phyloP scores from a whole-genome alignment of 2,113 vertebrate genomes.

The Cephalopterus ornatus region DNA sequence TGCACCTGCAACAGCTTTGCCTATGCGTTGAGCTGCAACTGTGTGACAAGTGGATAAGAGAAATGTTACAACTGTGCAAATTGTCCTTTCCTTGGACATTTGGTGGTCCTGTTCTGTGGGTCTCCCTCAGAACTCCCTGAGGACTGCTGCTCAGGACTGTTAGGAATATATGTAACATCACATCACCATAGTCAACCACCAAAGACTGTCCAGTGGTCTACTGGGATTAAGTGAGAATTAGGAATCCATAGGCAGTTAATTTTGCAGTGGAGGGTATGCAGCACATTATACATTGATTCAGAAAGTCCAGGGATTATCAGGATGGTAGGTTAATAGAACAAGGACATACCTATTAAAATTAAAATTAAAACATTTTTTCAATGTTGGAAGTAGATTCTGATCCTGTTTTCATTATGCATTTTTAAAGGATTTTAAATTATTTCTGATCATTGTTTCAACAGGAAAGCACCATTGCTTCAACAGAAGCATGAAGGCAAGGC shows the following conservation, averaged over 20 bases:
- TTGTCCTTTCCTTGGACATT: background rate
- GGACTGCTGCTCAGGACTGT: background rate
- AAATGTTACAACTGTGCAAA: background rate
- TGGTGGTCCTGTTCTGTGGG: too few relatives aligned
- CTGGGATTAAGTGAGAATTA: background rate
- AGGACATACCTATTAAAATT: background rate
- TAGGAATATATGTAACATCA: background rate
- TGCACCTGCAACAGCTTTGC: background rate
- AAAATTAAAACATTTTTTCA: background rate
- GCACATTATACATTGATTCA: background rate
- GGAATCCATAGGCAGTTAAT: background rate
- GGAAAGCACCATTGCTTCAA: too few relatives aligned
- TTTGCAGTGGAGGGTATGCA: background rate
- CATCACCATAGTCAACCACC: background rate
- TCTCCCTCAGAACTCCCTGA: accelerated
- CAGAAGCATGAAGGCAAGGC: background rate
- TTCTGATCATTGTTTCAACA: background rate
- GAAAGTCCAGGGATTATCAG: background rate
- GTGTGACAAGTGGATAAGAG: background rate
- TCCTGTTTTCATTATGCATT: background rate
- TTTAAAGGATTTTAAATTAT: background rate
- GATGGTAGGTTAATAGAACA: background rate
- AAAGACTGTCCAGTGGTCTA: background rate
- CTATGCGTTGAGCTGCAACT: background rate
- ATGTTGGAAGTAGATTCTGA: background rate